phyloP scores from a whole-genome alignment of 2,113 vertebrate genomes.

The Passer domesticus region DNA sequence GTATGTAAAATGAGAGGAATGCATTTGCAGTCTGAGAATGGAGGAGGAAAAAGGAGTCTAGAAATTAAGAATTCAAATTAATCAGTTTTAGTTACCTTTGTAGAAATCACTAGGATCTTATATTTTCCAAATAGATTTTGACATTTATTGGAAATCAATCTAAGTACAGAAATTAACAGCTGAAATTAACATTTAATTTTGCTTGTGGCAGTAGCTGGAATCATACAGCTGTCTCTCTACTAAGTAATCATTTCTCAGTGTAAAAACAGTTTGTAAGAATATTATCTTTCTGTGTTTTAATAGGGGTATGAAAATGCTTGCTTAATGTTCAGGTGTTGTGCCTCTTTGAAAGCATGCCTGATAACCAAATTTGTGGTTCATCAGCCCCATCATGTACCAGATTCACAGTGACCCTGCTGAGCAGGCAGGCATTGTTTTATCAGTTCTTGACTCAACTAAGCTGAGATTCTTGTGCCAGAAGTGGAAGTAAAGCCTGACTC shows the following conservation, averaged over 20 bases:
- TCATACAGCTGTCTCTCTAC: not conserved
- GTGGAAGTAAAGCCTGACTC: not conserved
- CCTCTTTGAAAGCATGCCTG: not conserved
- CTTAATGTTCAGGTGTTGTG: not conserved
- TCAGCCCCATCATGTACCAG: fast-evolving
- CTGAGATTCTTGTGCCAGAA: not conserved
- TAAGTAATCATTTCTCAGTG: not conserved
- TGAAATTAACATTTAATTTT: not conserved
- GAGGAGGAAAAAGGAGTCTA: not conserved
- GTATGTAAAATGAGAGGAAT: not conserved
- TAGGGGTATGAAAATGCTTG: not conserved
- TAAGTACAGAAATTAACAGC: not conserved
- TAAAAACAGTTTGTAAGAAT: not conserved
- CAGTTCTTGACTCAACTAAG: not conserved
- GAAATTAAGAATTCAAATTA: not conserved
- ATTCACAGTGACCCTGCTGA: not conserved
- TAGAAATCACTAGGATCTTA: not conserved
- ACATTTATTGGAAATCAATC: not conserved
- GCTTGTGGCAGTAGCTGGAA: not conserved
- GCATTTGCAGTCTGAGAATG: not conserved
- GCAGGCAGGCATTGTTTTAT: not conserved
- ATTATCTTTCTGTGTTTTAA: not conserved
- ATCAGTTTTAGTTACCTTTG: not conserved
- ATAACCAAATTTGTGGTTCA: not conserved
- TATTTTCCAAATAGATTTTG: not conserved